These are phyloP conservation scores for Beaufortia kweichowensis DNA, from an alignment of 2,113 vertebrate species.

Conservation along the genomic window DNA sequence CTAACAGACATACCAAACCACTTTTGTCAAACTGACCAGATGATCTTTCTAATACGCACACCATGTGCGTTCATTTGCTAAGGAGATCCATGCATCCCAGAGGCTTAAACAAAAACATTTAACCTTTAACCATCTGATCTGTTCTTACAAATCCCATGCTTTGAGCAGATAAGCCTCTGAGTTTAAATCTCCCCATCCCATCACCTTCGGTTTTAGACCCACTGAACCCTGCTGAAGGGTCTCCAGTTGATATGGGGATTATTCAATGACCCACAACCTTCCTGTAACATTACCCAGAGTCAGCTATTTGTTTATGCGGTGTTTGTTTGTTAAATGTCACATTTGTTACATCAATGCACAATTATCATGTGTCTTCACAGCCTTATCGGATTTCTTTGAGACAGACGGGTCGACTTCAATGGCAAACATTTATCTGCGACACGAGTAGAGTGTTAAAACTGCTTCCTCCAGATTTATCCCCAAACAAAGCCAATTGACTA, in stretches of 20 bases:
- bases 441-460: not conserved
- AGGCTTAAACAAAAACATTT: conserved; percentile 24
- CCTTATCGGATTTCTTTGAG: conserved; percentile 26
- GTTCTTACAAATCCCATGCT: conserved; percentile 7
- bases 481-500: conserved; percentile 32
- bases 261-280: conserved; percentile 7
- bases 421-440: conserved; percentile 20
- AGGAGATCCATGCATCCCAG: not conserved
- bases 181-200: conserved; percentile 24
- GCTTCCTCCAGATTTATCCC: conserved; percentile 31
- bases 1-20: not conserved
- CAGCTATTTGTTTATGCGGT: conserved; percentile 21
- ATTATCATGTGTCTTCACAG: conserved; percentile 33
- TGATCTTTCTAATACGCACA: not conserved
- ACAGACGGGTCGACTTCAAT: not conserved
- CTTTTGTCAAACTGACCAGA: not conserved
- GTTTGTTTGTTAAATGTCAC: conserved; percentile 47
- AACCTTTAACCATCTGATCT: conserved; percentile 25
- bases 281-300: not conserved
- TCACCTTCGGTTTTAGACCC: not conserved
- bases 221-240: conserved; percentile 7
- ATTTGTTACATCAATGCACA: conserved; percentile 37
- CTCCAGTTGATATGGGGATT: not conserved
- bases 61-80: not conserved
- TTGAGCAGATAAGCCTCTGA: conserved; percentile 24